A percentile compares a stretch with the other conserved stretches of the same genome.
Evolutionary conservation across 2,888 invertebrate genomes (phyloP).

Genomic region (Poecilobothrus nobilitatus): DNA sequence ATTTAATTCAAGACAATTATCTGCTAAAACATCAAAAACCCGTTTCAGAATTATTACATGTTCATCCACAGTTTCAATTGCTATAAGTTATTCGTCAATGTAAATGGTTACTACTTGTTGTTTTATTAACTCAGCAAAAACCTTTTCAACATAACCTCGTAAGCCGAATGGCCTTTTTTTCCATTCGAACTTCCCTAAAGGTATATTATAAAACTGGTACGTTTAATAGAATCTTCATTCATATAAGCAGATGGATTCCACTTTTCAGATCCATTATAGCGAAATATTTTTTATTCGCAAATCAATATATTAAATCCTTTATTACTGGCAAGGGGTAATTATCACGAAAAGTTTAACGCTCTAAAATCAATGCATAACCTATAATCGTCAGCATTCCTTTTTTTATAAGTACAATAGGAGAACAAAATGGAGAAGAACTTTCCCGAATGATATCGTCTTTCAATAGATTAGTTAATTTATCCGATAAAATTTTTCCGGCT

Average conservation of each 20-base stretch:
- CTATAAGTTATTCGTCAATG: conserved; percentile 27
- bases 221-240: conserved; percentile 22
- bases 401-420: conserved; percentile 23
- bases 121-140: conserved; percentile 21
- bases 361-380: conserved; percentile 21
- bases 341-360: conserved; percentile 21
- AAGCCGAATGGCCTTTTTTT: conserved; percentile 28
- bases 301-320: conserved; percentile 22
- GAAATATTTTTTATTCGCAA: conserved; percentile 23
- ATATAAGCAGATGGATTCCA: conserved; percentile 24
- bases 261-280: conserved; percentile 24
- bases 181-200: conserved; percentile 27
- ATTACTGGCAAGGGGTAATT: conserved; percentile 24
- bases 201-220: conserved; percentile 25
- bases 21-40: conserved; percentile 17
- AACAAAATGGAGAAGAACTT: conserved; percentile 22
- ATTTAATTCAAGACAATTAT: conserved; percentile 13
- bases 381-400: conserved; percentile 19
- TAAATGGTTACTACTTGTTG: conserved; percentile 22
- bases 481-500: conserved; percentile 18
- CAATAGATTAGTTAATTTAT: conserved; percentile 20
- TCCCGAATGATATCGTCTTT: conserved; percentile 22
- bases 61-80: conserved; percentile 21
- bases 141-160: conserved; percentile 21
- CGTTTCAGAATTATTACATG: conserved; percentile 20